A percentile compares a stretch with the other conserved stretches of the same genome.
Evolutionary conservation across 2,888 invertebrate genomes (phyloP).

Genomic region (Pterobdella sp.): DNA sequence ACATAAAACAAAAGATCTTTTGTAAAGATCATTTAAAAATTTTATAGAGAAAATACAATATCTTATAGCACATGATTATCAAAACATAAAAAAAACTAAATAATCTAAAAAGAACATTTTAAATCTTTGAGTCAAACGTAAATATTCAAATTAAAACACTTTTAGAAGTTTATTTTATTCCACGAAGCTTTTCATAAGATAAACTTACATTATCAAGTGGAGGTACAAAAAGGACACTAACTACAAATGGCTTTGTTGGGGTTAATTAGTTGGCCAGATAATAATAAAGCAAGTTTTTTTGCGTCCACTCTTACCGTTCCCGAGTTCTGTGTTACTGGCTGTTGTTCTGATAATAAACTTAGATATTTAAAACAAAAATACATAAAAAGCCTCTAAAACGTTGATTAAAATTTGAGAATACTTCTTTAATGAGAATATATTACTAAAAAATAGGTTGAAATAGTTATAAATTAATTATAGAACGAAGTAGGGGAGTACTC

Average conservation of each 20-base stretch:
- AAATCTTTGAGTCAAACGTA: too few species aligned
- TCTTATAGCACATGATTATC: too few species aligned
- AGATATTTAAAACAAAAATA: neutral
- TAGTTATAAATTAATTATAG: neutral
- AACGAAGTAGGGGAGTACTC: constrained; percentile 41
- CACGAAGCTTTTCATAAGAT: too few species aligned
- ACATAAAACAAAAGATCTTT: too few species aligned
- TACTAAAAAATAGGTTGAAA: neutral
- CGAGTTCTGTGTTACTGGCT: neutral
- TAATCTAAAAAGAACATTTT: neutral
- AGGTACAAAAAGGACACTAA: constrained; percentile 44
- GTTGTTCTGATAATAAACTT: neutral
- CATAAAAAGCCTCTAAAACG: neutral
- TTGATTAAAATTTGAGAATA: neutral
- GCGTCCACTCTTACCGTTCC: constrained; percentile 59
- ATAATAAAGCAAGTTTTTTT: constrained; percentile 69
- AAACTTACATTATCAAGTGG: too few species aligned
- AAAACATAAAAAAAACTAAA: neutral
- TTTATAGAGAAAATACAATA: too few species aligned
- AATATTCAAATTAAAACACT: too few species aligned
- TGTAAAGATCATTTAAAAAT: too few species aligned
- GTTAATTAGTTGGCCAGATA: constrained; percentile 69
- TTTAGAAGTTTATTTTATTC: too few species aligned
- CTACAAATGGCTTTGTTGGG: constrained; percentile 65
- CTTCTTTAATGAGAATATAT: neutral